These are phyloP conservation scores for Chrysopilus asiliformis DNA, from an alignment of 2,888 invertebrate genomes.

Conservation along the genomic window DNA sequence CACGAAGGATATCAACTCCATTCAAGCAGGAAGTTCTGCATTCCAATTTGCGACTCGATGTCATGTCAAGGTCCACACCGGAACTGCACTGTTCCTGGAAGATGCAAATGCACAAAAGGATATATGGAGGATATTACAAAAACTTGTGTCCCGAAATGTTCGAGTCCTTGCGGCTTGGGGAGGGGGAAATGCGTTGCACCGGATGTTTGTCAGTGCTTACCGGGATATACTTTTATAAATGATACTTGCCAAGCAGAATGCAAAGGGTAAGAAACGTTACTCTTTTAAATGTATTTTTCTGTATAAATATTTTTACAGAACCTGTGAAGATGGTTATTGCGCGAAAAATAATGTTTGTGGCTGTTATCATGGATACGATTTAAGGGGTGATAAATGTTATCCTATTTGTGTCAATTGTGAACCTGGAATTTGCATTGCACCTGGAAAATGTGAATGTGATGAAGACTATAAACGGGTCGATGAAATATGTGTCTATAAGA, in stretches of 20 bases:
- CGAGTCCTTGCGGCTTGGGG: too few species aligned
- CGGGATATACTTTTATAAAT: constrained; percentile 29
- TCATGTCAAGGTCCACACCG: constrained; percentile 34
- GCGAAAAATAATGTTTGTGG: too few species aligned
- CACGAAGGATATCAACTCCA: constrained; percentile 27
- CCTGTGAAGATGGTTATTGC: too few species aligned
- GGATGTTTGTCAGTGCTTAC: constrained; percentile 27
- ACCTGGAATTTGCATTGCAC: constrained; percentile 46
- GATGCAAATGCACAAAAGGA: constrained; percentile 28
- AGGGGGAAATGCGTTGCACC: neutral
- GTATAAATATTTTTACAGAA: too few species aligned
- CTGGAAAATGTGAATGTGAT: constrained; percentile 48
- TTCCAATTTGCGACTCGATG: constrained; percentile 37
- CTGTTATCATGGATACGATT: constrained; percentile 16
- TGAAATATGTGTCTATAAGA: too few species aligned
- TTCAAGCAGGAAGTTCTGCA: constrained; percentile 40
- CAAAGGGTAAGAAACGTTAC: neutral
- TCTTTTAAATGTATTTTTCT: too few species aligned
- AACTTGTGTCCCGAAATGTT: too few species aligned
- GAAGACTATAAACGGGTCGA: too few species aligned
- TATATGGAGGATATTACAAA: constrained; percentile 14
- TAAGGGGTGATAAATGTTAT: too few species aligned
- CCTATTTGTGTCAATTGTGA: constrained; percentile 28
- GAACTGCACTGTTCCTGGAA: constrained; percentile 35
- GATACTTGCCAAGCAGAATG: constrained; percentile 5